These are phyloP conservation scores for Allophyes oxyacanthae DNA, from an alignment of 2,888 invertebrate genomes.

Conservation along the genomic window DNA sequence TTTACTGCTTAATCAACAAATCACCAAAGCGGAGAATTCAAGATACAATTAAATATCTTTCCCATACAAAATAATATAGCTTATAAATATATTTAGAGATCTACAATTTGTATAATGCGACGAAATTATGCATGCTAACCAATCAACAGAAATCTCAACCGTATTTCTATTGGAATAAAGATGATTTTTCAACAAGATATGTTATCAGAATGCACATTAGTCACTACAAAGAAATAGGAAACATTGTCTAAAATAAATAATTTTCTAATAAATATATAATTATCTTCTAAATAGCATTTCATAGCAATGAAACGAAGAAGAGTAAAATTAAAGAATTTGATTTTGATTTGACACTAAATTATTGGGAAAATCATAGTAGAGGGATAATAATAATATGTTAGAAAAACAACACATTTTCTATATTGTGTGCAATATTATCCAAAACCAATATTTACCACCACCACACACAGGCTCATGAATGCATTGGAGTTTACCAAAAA, in stretches of 20 bases:
- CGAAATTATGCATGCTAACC: constrained; percentile 33
- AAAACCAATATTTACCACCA: constrained; percentile 28
- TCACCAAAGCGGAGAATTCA: constrained; percentile 51
- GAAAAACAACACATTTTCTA: too few relatives aligned
- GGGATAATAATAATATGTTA: too few relatives aligned
- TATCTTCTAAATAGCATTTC: constrained; percentile 59
- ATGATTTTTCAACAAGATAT: constrained; percentile 10
- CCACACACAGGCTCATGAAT: constrained; percentile 17
- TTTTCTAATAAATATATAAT: constrained; percentile 30
- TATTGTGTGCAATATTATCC: not conserved
- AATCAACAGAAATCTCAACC: constrained; percentile 7
- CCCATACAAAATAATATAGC: constrained; percentile 48
- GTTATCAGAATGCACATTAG: constrained; percentile 18
- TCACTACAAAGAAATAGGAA: constrained; percentile 31
- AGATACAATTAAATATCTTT: constrained; percentile 40
- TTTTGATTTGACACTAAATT: constrained; percentile 45
- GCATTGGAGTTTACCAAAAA: constrained; percentile 3
- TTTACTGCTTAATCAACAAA: constrained; percentile 36
- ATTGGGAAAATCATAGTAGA: not conserved
- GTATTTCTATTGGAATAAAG: constrained; percentile 10
- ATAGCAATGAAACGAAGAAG: constrained; percentile 57
- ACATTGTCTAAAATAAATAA: constrained; percentile 20
- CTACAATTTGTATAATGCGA: constrained; percentile 40
- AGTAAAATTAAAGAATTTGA: constrained; percentile 17
- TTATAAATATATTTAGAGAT: constrained; percentile 48